Conservation (phyloP, 2,888 invertebrate genomes). For the Drosophila leonis region DNA sequence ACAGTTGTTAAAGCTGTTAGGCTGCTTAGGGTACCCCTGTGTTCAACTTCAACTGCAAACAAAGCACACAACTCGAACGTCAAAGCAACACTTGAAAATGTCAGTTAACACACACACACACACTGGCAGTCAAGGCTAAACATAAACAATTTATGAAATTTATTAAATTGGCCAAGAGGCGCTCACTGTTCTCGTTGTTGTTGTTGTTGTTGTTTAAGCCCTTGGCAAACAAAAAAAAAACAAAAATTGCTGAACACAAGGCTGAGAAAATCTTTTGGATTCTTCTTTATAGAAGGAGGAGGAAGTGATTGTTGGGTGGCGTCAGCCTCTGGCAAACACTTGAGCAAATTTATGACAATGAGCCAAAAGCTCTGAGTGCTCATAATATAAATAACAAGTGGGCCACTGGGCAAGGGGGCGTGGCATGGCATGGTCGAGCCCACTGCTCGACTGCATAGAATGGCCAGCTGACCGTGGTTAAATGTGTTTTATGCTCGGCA, state of each 20-base stretch:
- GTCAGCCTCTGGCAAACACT: slow-evolving; percentile 68
- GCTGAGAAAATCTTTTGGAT: slow-evolving; percentile 54
- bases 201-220: slow-evolving; percentile 16
- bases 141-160: slow-evolving; percentile 82
- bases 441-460: slow-evolving; percentile 25
- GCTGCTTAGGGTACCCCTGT: slow-evolving; percentile 2
- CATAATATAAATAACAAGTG: slow-evolving; percentile 78
- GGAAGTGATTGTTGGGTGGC: not conserved
- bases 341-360: slow-evolving; percentile 79
- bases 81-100: slow-evolving; percentile 44
- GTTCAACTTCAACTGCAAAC: slow-evolving; percentile 41
- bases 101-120: slow-evolving; percentile 18
- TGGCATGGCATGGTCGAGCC: slow-evolving; percentile 27
- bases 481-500: slow-evolving; percentile 67
- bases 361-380: slow-evolving; percentile 78
- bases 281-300: slow-evolving; percentile 7
- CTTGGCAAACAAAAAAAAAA: slow-evolving; percentile 23
- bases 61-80: slow-evolving; percentile 28
- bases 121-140: slow-evolving; percentile 28
- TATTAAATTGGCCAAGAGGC: slow-evolving; percentile 79
- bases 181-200: slow-evolving; percentile 38
- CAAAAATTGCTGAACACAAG: slow-evolving; percentile 43
- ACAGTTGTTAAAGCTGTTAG: slow-evolving; percentile 30
- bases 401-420: slow-evolving; percentile 67
- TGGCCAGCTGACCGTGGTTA: slow-evolving; percentile 69